Percentiles rank a stretch among this genome's conserved stretches.
Evolutionary conservation across 2,888 invertebrate genomes (phyloP).

Genomic region (Actias luna): DNA sequence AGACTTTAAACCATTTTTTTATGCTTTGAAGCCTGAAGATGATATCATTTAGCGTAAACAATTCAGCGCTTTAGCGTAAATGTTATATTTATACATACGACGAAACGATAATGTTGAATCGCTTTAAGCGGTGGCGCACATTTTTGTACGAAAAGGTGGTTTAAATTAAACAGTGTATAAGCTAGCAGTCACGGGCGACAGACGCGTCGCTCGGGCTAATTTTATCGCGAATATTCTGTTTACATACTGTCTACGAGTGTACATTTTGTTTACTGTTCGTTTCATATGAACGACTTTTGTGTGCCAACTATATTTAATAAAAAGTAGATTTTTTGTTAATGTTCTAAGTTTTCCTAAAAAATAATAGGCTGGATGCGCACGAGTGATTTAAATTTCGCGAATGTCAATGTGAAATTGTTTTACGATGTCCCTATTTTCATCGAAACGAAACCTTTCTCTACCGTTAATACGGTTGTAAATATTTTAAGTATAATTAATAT

Average conservation of each 20-base stretch:
- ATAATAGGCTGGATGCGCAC: slow-evolving; percentile 62
- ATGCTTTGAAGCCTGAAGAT: slow-evolving; percentile 12
- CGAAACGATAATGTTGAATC: slow-evolving; percentile 3
- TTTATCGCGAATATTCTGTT: slow-evolving; percentile 49
- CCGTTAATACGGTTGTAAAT: neutral
- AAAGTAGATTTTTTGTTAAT: slow-evolving; percentile 14
- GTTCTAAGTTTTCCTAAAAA: slow-evolving; percentile 29
- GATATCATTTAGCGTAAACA: slow-evolving; percentile 17
- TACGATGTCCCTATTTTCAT: slow-evolving; percentile 16
- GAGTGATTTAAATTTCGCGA: slow-evolving; percentile 70
- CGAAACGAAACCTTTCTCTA: slow-evolving; percentile 12
- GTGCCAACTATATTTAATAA: slow-evolving; percentile 8
- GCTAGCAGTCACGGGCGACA: slow-evolving; percentile 50
- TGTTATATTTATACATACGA: slow-evolving; percentile 7
- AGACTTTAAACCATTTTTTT: slow-evolving; percentile 14
- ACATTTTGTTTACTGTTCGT: slow-evolving; percentile 11
- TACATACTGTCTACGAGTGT: slow-evolving; percentile 30
- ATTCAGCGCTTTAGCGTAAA: slow-evolving; percentile 20
- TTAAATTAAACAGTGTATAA: slow-evolving; percentile 54
- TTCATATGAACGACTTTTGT: slow-evolving; percentile 18
- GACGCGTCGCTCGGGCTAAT: slow-evolving; percentile 47
- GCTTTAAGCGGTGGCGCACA: slow-evolving; percentile 46
- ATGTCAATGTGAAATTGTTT: slow-evolving; percentile 35
- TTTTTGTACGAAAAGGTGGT: slow-evolving; percentile 41
- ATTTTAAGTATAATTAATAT: slow-evolving; percentile 7